Base-by-base conservation (phyloP, 2,888 invertebrate species). In the Tridacna gigas region DNA sequence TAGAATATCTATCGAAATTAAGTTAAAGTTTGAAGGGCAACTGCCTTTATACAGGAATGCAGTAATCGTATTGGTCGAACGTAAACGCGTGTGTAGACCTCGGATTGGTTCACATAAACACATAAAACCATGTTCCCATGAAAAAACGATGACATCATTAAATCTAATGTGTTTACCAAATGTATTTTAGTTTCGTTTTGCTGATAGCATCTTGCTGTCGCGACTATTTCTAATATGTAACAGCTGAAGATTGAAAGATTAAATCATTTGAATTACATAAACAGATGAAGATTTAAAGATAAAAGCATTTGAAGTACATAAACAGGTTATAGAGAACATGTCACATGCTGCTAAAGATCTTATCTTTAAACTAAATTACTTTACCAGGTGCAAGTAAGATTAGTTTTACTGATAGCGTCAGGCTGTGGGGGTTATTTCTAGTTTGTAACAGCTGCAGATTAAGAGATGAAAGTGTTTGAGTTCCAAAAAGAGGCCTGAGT, bases 61-160 rank as follows among this genome's bases (percentile, higher is more conserved):
- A 61, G 22, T 61, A n/a, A 61, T 25, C 61, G 61, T 61, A 61
- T 61, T 61, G 61, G 61, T 61, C 61, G 61, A 61, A n/a, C 5
- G 61, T n/a, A 61, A 37, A 61, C 61, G 61, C 9, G n/a, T 61
- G 61, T 15, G 61, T 61, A 22, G n/a, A 61, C 25, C 25, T 61
- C 61, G 5, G 61, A 61, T 61, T 61, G n/a, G 61, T 25, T 61
- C 7, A 22, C n/a, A 22, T 61, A 22, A 61, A 61, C n/a, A 9
- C 61, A n/a, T 61, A 61, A 61, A 61, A 61, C n/a, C n/a, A 61
- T 61, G 61, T 61, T 61, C n/a, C 61, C 61, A 61, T 25, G n/a
- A 61, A 60, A 61, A n/a, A n/a, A 37, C 2, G 37, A 37, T 37
- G 37, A 37, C 37, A 7, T 37, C 37, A 37, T 37, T 37, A 37